Evolutionary conservation across 1,140 invertebrate species (phyloP), one percentile per base, ranked within the genome.

Genomic region (Drosophila orosa): DNA sequence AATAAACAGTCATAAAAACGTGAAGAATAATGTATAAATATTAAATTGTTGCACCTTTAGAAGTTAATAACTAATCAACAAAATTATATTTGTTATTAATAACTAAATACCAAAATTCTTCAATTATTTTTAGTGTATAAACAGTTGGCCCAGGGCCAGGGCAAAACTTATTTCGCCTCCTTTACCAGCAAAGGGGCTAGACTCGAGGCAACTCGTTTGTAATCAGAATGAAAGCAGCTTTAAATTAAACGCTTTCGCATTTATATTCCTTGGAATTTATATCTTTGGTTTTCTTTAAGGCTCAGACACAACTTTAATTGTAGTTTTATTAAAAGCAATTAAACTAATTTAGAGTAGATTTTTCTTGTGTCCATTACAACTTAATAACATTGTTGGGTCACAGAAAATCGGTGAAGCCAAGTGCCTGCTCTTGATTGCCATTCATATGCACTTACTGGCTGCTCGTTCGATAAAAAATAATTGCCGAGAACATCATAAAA

Each of bases 381-480:
- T 52, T 54, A 42, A 24, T 54, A 15, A 35, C 39, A 33, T 33
- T 19, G 27, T 19, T 27, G 19, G 54, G 10, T 24, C 9, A n/a
- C 50, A 42, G 52, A 35, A 24, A 27, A 44, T 45, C 10, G 6
- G 19, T 24, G 31, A 13, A 7, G 5, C 6, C 17, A 62, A 27
- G 31, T 7, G 37, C 5, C 6, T 33, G 27, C 25, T 44, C 17
- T 10, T 31, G 56, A 73, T 73, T 62, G 24, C 50, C 35, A 50
- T 74, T 74, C 24, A 42, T 37, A 54, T 65, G 45, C 45, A 55
- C 52, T 75, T 39, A 40, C 22, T 42, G 31, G 22, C 40, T 59
- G 58, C 25, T 48, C 10, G n/a, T 42, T 61, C 68, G 69, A 81
- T 86, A 81, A 85, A 81, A 63, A 59, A 78, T 74, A 85, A 85